Conservation (phyloP, 2,888 invertebrate genomes). For the Agrypnus murinus region DNA sequence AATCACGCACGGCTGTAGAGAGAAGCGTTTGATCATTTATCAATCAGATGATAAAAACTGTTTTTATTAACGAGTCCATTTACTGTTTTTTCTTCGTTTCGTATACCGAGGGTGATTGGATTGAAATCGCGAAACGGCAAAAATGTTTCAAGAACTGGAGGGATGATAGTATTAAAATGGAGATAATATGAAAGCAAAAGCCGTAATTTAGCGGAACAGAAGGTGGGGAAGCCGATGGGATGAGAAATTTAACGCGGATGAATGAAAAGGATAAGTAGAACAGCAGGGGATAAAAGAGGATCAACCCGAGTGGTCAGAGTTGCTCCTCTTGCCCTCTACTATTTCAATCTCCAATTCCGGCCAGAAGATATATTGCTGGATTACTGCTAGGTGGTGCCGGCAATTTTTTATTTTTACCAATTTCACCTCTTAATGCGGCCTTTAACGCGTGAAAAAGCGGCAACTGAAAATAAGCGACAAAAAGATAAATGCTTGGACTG, state of each 20-base stretch:
- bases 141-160: conserved; percentile 27
- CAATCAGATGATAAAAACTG: conserved; percentile 63
- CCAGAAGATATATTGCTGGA: conserved; percentile 64
- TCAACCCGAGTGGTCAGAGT: conserved; percentile 64
- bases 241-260: conserved; percentile 63
- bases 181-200: conserved; percentile 39
- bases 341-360: conserved; percentile 65
- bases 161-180: conserved; percentile 37
- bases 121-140: conserved; percentile 35
- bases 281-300: conserved; percentile 62
- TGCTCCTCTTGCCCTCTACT: conserved; percentile 63
- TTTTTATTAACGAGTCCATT: conserved; percentile 62
- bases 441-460: conserved; percentile 46
- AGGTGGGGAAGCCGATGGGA: conserved; percentile 25
- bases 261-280: conserved; percentile 65
- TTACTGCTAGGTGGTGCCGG: conserved; percentile 63
- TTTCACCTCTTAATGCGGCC: conserved; percentile 52
- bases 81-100: conserved; percentile 47
- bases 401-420: conserved; percentile 62
- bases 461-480: conserved; percentile 48
- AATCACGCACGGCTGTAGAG: conserved; percentile 61
- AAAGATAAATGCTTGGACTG: conserved; percentile 40
- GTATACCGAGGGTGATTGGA: conserved; percentile 23
- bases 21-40: conserved; percentile 66
- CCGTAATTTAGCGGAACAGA: conserved; percentile 36